Base-by-base conservation (phyloP, 2,797 vertebrate species). In the Pipistrellus nathusii region DNA sequence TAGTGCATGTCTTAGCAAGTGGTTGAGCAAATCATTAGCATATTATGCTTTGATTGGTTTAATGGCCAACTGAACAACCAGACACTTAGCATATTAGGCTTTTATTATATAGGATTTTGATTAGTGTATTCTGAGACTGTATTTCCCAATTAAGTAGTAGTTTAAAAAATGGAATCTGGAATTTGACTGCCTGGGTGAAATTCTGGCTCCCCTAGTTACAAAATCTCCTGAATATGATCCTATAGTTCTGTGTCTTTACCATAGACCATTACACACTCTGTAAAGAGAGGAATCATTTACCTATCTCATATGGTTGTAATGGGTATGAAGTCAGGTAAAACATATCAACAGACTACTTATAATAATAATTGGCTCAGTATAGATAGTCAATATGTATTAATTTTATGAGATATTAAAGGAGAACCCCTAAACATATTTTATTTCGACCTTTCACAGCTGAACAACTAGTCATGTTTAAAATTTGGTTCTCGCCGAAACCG, bases 291-390 rank as follows among this genome's bases (percentile, higher is more conserved):
- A 84, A 92, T 62, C 84, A 46, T 78, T 84, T 69, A 62, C 18
- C 10, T 83, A 55, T 18, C 27, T 92, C 27, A 48, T 59, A 77
- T 12, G 8, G 25, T 55, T 88, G 88, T 81, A 23, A 41, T 76
- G 13, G 78, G 10, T 59, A 90, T 18, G 83, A 87, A 95, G 41
- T 78, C 73, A 82, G 20, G 13, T 91, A 88, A 83, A 90, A 48
- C 38, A 90, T 44, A 90, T 44, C 71, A 13, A 75, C 15, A 83
- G 23, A 75, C 12, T 69, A 30, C 46, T 90, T 75, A 73, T 4
- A 55, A 20, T 73, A 86, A 69, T 75, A 86, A 13, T 64, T 35
- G 25, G 17, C 10, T 75, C 21, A 88, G 59, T 44, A 87, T 32
- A 88, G 76, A 80, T 20, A 77, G 3, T 81, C 48, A 76, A 4